Base-by-base conservation (phyloP, 2,113 vertebrate species). In the Rhadina sibilatrix region DNA sequence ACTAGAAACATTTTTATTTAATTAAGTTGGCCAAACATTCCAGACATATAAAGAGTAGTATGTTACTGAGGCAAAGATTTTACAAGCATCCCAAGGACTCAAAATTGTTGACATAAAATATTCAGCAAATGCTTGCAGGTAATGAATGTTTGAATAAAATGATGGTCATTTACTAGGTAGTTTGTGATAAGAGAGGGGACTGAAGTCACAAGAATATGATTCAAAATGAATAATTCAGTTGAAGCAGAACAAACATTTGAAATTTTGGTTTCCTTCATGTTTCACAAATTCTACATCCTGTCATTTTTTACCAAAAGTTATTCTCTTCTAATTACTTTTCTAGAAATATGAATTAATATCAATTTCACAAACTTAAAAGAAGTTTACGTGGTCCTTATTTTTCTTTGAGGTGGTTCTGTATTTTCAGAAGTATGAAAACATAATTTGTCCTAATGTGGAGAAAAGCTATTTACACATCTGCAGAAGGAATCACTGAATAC, bases 81-180 rank as follows among this genome's bases (percentile, higher is more conserved):
- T 86, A 31, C 42, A 74, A 69, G 40, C 46, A 40, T 69, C 7
- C 37, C 23, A 27, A 64, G 33, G 64, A 63, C 10, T 59, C 24
- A 65, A 77, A 83, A 76, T 59, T 90, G 27, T 89, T 95, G 68
- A 86, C 83, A 92, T 71, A 71, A 97, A 89, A 74, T 93, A 72
- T 80, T 95, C 76, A 92, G 63, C 52, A 94, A 92, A 63, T 70
- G 74, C 35, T 77, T 74, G 54, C n/a, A 89, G 76, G 76, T 94
- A 88, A 90, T 86, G 83, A 92, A 83, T 90, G 60, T 96, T 95
- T 93, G 76, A 80, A 89, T 80, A 94, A 93, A 83, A 74, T 83
- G 25, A 46, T 77, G 35, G 42, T 59, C 40, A 90, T 15, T 92
- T 94, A n/a, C 35, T 35, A 42, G 33, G 80, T 63, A 90, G 54